Conservation (phyloP, 1,140 invertebrate genomes). For the Drosophila watanabei region DNA sequence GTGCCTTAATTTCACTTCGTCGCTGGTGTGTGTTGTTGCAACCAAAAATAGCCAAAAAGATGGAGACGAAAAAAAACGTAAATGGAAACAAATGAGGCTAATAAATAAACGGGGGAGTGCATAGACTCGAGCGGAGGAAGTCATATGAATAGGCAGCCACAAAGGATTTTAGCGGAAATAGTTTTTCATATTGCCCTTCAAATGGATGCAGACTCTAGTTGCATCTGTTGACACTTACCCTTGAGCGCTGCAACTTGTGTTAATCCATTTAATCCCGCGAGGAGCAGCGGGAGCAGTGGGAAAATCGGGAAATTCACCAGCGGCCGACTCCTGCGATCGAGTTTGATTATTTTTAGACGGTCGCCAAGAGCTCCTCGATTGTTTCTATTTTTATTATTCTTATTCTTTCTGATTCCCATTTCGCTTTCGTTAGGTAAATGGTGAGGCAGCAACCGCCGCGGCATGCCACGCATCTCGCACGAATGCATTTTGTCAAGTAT, state of each 20-base stretch:
- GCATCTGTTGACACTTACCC: conserved; percentile 70
- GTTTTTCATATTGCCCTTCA: conserved; percentile 73
- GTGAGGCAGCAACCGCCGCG: conserved; percentile 42
- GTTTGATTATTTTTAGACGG: conserved; percentile 68
- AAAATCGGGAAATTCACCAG: conserved; percentile 22
- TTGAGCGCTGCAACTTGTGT: conserved; percentile 80
- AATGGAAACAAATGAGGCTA: conserved; percentile 77
- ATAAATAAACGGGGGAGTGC: conserved; percentile 63
- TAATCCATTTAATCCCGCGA: conserved; percentile 81
- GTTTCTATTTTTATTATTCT: conserved; percentile 59
- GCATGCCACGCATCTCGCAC: conserved; percentile 61
- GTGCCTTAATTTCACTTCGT: conserved; percentile 65
- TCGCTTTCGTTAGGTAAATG: conserved; percentile 58
- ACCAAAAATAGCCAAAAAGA: conserved; percentile 73
- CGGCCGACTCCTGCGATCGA: conserved; percentile 42
- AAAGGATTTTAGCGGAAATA: conserved; percentile 74
- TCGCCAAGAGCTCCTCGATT: conserved; percentile 64
- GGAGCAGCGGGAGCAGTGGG: conserved; percentile 51
- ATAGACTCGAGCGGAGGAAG: conserved; percentile 3
- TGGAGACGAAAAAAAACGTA: conserved; percentile 51
- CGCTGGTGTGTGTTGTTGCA: conserved; percentile 44
- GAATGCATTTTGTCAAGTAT: conserved; percentile 78
- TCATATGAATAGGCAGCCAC: conserved; percentile 45
- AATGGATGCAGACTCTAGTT: conserved; percentile 33
- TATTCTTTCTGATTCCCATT: conserved; percentile 45